These are phyloP conservation scores for Isurus oxyrinchus DNA, from an alignment of 2,113 vertebrate genomes.

Conservation along the genomic window DNA sequence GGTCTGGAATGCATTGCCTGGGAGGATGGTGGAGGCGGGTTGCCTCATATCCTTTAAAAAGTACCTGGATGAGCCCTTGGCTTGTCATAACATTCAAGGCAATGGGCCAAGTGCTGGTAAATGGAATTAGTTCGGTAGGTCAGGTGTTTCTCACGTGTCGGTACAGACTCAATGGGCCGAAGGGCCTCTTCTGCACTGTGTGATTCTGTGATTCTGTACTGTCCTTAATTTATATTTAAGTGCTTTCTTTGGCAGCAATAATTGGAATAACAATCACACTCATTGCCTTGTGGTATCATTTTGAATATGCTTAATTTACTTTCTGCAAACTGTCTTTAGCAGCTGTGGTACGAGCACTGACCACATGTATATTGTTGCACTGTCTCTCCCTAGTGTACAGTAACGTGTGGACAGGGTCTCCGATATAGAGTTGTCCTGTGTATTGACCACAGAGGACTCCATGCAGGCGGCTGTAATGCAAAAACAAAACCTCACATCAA, in stretches of 20 bases:
- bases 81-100: too few species aligned
- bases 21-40: too few species aligned
- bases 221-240: constrained; percentile 42
- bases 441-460: constrained; percentile 85
- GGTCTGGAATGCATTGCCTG: too few species aligned
- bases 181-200: too few species aligned
- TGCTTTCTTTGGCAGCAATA: constrained; percentile 55
- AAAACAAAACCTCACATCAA: constrained; percentile 95
- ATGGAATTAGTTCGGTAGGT: too few species aligned
- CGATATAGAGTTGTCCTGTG: constrained; percentile 92
- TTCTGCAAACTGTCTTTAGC: neutral
- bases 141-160: too few species aligned
- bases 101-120: too few species aligned
- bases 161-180: too few species aligned
- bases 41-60: too few species aligned
- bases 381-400: constrained; percentile 71
- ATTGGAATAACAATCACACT: constrained; percentile 41
- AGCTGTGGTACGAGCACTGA: neutral
- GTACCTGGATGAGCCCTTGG: too few species aligned
- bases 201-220: too few species aligned
- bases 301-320: constrained; percentile 36
- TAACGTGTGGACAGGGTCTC: constrained; percentile 91
- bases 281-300: constrained; percentile 42
- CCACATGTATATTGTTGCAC: neutral
- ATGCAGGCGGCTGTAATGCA: constrained; percentile 84